phyloP scores from a whole-genome alignment of 2,113 vertebrate species.

The Lonchura striata region DNA sequence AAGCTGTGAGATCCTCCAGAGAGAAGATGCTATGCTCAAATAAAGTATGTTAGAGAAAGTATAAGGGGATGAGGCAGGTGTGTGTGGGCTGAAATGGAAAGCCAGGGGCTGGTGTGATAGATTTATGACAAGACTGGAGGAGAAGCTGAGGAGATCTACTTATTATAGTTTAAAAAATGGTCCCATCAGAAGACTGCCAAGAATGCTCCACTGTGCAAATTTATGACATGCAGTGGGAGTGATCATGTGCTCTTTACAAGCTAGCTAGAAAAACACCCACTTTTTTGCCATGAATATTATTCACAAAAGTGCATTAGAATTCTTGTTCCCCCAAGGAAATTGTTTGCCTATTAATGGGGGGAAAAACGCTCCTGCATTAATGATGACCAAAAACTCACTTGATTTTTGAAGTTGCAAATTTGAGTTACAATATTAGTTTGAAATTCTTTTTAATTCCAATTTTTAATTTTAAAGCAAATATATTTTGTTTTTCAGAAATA shows the following conservation, averaged over 20 bases:
- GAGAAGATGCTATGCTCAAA: background rate
- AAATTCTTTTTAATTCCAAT: background rate
- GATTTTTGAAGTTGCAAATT: background rate
- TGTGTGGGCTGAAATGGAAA: slow-evolving; percentile 42
- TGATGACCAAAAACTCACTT: background rate
- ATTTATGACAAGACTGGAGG: slow-evolving; percentile 50
- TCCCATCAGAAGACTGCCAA: slow-evolving; percentile 16
- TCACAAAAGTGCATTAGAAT: background rate
- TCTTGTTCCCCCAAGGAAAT: background rate
- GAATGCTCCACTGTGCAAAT: slow-evolving; percentile 8
- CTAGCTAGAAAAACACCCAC: background rate
- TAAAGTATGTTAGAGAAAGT: background rate
- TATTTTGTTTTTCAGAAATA: background rate
- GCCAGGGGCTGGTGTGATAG: slow-evolving; percentile 21
- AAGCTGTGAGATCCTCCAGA: background rate
- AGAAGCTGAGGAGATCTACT: slow-evolving; percentile 20
- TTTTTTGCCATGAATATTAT: background rate
- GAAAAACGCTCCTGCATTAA: background rate
- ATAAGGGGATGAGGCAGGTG: slow-evolving; percentile 15
- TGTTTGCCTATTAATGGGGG: background rate
- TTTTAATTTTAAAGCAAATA: background rate
- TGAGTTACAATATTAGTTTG: background rate
- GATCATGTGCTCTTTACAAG: background rate
- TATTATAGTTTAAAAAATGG: slow-evolving; percentile 40
- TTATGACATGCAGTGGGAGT: slow-evolving; percentile 50